Conservation (phyloP, 1,140 invertebrate species). For the Apolygus lucorum region DNA sequence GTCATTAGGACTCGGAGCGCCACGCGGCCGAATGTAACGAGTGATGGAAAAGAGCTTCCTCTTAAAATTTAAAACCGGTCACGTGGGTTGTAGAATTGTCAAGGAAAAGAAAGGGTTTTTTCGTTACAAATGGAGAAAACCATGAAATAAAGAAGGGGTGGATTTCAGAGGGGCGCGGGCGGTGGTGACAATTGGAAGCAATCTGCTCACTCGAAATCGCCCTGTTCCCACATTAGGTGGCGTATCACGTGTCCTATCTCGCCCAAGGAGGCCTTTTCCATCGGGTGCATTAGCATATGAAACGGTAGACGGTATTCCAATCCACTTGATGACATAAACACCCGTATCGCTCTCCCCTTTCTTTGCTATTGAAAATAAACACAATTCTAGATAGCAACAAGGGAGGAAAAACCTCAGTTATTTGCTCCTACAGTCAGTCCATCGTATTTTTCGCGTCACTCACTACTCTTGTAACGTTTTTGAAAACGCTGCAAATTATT, state of each 20-base stretch:
- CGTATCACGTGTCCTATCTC: slow-evolving; percentile 18
- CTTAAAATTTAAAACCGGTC: slow-evolving; percentile 18
- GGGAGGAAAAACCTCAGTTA: background rate
- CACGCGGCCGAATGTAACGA: slow-evolving; percentile 20
- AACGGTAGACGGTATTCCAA: slow-evolving; percentile 12
- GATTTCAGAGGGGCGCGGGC: background rate
- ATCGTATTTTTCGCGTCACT: too few species aligned
- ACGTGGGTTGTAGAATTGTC: background rate
- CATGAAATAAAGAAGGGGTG: background rate
- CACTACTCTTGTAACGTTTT: too few species aligned
- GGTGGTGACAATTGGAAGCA: slow-evolving; percentile 20
- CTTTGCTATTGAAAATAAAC: slow-evolving; percentile 7
- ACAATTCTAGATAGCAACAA: background rate
- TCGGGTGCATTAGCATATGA: slow-evolving; percentile 17
- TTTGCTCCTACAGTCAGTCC: too few species aligned
- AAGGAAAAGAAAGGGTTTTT: slow-evolving; percentile 12
- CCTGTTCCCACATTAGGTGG: slow-evolving; percentile 19
- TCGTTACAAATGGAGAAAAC: slow-evolving; percentile 5
- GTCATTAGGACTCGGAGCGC: slow-evolving; percentile 13
- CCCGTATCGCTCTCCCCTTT: background rate
- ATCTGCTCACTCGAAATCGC: slow-evolving; percentile 14
- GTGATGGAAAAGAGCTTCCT: slow-evolving; percentile 17
- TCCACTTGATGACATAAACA: slow-evolving; percentile 20
- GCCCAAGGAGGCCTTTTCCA: background rate
- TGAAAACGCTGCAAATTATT: too few species aligned